Evolutionary conservation across 2,113 vertebrate genomes (phyloP).

Genomic region (Australoheros scitulus): DNA sequence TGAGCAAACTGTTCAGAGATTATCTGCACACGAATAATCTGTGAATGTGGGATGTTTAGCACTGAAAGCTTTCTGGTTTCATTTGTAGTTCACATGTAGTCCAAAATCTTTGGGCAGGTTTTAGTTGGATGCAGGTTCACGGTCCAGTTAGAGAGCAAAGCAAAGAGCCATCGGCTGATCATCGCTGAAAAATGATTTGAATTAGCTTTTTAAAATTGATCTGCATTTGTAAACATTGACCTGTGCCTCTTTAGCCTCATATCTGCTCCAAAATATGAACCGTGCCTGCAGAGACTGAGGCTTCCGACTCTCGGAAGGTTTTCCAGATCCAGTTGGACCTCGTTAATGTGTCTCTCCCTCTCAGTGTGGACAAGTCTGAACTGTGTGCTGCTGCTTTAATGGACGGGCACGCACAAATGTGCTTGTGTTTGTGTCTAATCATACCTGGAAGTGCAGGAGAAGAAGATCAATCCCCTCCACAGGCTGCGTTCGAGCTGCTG

Average conservation of each 20-base stretch:
- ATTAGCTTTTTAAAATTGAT: not conserved
- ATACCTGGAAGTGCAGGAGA: not conserved
- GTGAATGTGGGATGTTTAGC: not conserved
- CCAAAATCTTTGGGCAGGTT: not conserved
- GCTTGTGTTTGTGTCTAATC: too few species aligned
- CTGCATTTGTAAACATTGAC: not conserved
- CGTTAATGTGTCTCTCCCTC: too few species aligned
- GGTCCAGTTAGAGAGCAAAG: not conserved
- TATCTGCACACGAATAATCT: not conserved
- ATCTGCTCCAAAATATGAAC: not conserved
- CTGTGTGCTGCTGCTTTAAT: too few species aligned
- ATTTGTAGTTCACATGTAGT: not conserved
- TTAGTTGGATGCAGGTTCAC: not conserved
- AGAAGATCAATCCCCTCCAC: not conserved
- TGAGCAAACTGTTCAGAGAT: not conserved
- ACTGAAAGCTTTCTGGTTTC: not conserved
- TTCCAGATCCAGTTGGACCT: too few species aligned
- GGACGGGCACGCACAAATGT: too few species aligned
- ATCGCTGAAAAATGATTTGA: not conserved
- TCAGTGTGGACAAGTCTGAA: too few species aligned
- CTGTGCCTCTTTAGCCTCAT: fast-evolving
- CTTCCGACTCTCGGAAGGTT: too few species aligned
- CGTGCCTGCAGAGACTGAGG: fast-evolving
- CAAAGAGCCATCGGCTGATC: not conserved
- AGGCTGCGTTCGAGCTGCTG: not conserved